These are phyloP conservation scores for Parasteatoda lunata DNA, from an alignment of 2,888 invertebrate genomes.

Conservation along the genomic window DNA sequence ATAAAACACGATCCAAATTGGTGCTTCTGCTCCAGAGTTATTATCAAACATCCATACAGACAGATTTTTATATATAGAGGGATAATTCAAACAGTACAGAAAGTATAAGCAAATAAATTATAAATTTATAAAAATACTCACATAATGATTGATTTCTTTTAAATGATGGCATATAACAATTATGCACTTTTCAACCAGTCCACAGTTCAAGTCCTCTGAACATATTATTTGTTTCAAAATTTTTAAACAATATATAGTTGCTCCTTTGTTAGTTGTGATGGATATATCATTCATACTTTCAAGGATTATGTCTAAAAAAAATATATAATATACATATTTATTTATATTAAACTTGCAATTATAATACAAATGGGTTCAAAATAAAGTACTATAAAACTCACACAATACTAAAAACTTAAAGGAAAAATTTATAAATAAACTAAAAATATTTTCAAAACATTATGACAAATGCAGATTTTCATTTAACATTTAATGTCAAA, in stretches of 20 bases:
- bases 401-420: no score
- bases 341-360: neutral
- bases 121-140: conserved; percentile 16
- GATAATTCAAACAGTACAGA: neutral
- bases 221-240: conserved; percentile 19
- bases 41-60: no score
- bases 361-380: neutral
- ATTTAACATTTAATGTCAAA: neutral
- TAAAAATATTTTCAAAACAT: neutral
- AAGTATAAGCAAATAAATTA: neutral
- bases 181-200: conserved; percentile 3
- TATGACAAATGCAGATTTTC: neutral
- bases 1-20: no score
- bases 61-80: no score
- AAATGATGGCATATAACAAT: conserved; percentile 31
- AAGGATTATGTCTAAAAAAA: conserved; percentile 23
- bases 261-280: conserved; percentile 9
- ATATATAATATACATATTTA: neutral
- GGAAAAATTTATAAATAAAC: neutral
- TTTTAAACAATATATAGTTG: conserved; percentile 25
- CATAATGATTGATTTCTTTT: conserved; percentile 24
- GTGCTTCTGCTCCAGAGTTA: no score
- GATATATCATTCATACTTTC: conserved; percentile 23
- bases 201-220: neutral
- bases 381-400: neutral